phyloP scores from a whole-genome alignment of 2,888 invertebrate species.

The Coleophora deauratella region DNA sequence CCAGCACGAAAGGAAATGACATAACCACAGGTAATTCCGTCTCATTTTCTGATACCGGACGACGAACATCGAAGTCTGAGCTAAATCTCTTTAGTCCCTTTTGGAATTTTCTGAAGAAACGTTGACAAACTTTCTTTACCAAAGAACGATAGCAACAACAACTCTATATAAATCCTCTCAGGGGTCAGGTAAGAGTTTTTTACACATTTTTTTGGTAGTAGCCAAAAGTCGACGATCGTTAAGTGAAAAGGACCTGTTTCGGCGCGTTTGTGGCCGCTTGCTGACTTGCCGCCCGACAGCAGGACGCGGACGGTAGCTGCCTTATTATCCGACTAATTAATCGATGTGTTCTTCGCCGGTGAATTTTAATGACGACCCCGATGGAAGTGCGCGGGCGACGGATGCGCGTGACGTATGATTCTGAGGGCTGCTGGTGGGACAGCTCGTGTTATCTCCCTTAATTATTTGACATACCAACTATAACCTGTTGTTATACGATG shows the following conservation, averaged over 20 bases:
- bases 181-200: constrained; percentile 57
- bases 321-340: constrained; percentile 64
- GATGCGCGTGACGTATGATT: constrained; percentile 1
- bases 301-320: constrained; percentile 49
- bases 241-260: constrained; percentile 63
- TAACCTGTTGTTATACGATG: too few relatives aligned
- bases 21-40: too few relatives aligned
- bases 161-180: constrained; percentile 27
- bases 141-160: neutral
- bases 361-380: constrained; percentile 26
- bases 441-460: too few relatives aligned
- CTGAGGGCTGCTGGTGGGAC: too few relatives aligned
- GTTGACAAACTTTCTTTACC: too few relatives aligned
- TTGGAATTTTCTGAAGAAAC: too few relatives aligned
- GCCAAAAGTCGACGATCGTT: constrained; percentile 49
- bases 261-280: constrained; percentile 44
- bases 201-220: constrained; percentile 59
- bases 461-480: too few relatives aligned
- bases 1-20: too few relatives aligned
- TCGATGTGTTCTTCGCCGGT: constrained; percentile 40
- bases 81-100: too few relatives aligned
- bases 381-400: constrained; percentile 2
- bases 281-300: constrained; percentile 4
- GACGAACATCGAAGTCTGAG: too few relatives aligned
- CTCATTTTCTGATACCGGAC: too few relatives aligned